Evolutionary conservation across 64 coral and sea anemone species (phyloP), one percentile per base, ranked within the genome.

Genomic region (Pocillopora damicornis): DNA sequence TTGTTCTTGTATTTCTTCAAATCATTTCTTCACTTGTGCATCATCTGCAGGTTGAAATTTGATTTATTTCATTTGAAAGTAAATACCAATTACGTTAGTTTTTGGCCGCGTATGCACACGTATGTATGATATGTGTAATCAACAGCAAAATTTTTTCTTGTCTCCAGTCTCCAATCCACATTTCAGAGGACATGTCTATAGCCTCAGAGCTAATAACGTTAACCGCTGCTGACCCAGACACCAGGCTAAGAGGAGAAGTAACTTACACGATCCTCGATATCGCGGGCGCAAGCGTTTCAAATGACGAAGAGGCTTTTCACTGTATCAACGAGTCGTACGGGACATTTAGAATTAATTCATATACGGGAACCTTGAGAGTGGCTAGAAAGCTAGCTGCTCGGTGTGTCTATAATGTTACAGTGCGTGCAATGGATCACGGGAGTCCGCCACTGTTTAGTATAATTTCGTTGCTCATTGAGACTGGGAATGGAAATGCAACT

Each of bases 381-480:
- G 90, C 82, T 4, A 68, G 38, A 16, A n/a, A 20, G 14, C 73
- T 91, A 56, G 90, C 90, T 37, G 67, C 83, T 38, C 17, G 4
- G 74, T 91, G 90, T 73, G 17, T 78, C 20, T 91, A 91, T 65
- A 91, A 58, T 10, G 86, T 91, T 9, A 91, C 58, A 60, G 61
- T 91, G 67, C 62, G 63, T 26, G 83, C 90, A 79, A 87, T 57
- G 74, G 90, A 91, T 87, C 82, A 87, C 42, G 90, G 90, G 64
- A 87, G 58, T 23, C 90, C 90, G 26, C 62, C 90, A 13, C 63
- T 87, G 15, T 91, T 60, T 14, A 91, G 82, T 56, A 0, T 87
- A 13, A 87, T 71, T 13, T n/a, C 26, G 16, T n/a, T 90, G 13
- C 79, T 18, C 18, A 78, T 91, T 12, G 82, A 91, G 22, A 91